Evolutionary conservation across 2,797 vertebrate genomes (phyloP), one percentile per base, ranked within the genome.

Genomic region (Parambassis ranga): DNA sequence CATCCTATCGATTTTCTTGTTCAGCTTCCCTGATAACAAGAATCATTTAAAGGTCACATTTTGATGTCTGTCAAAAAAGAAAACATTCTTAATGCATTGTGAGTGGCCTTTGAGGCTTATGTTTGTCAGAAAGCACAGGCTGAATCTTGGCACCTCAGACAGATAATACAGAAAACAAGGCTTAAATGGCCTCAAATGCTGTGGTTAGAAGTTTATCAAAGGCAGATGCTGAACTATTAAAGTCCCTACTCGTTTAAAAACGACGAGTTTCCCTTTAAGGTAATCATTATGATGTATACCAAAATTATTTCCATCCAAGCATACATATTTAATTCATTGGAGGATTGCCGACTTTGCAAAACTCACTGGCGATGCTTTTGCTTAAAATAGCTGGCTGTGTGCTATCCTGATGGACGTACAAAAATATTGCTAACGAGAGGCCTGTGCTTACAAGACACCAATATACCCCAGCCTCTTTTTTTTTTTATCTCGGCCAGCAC

Each of bases 41-140:
- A 90, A 91, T 92, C 88, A 87, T 89, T 90, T 89, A 90, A 91
- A 90, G 87, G 88, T 90, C 89, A 90, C 84, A 89, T 84, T 91
- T 90, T 87, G 89, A 91, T 86, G 84, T 90, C 86, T 90, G 90
- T 90, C 87, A 88, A 83, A 90, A n/a, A 89, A 90, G 78, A 87
- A 89, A 88, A 88, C 78, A 87, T 78, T 88, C 89, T 84, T 90
- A 89, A 86, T 89, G 88, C 89, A 80, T 83, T 76, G 78, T 81
- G 85, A 88, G 84, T 74, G 79, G 86, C 89, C 90, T 90, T 89
- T 87, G 77, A 85, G 85, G 85, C 79, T 77, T 74, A 64, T 32
- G 84, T 74, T 83, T 85, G 86, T 88, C 89, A 87, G 86, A 84
- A 85, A 83, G 74, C 80, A 27, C 62, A 30, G 65, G 72, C 78